These are phyloP conservation scores for Magallana angulata DNA, from an alignment of 1,140 invertebrate species.

Conservation along the genomic window DNA sequence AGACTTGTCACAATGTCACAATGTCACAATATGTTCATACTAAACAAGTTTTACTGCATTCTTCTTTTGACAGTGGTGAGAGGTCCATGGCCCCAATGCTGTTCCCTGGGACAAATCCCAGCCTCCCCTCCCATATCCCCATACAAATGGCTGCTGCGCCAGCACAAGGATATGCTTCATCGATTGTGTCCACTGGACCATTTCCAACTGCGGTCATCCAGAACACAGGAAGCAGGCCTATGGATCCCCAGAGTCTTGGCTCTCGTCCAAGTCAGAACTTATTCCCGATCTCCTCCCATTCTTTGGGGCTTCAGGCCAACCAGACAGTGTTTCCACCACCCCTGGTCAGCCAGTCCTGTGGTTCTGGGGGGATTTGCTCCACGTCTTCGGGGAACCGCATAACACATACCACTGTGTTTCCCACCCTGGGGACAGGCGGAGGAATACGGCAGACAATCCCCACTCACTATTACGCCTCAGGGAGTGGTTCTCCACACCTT, in stretches of 20 bases:
- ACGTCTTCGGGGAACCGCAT: neutral
- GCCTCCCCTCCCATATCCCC: constrained; percentile 14
- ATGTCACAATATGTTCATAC: no score
- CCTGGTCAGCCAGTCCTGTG: constrained; percentile 17
- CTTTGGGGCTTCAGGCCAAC: neutral
- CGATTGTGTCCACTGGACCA: constrained; percentile 19
- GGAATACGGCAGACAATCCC: constrained; percentile 49
- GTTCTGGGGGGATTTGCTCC: neutral
- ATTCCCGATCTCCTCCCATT: neutral
- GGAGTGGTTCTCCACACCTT: constrained; percentile 30
- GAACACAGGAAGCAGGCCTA: neutral
- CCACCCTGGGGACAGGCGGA: constrained; percentile 14
- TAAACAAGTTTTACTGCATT: no score
- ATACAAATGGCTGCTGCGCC: constrained; percentile 19
- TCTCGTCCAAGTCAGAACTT: neutral
- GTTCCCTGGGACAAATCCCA: constrained; percentile 38
- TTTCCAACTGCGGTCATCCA: constrained; percentile 21
- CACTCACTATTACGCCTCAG: constrained; percentile 48
- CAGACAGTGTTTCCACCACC: constrained; percentile 30
- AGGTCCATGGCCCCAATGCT: constrained; percentile 9
- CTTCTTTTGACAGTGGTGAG: constrained; percentile 29
- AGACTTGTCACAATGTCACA: no score
- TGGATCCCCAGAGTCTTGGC: neutral
- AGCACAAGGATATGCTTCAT: constrained; percentile 22
- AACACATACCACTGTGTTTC: constrained; percentile 10